These are phyloP conservation scores for Papilio demoleus DNA, from an alignment of 2,888 invertebrate species.

Conservation along the genomic window DNA sequence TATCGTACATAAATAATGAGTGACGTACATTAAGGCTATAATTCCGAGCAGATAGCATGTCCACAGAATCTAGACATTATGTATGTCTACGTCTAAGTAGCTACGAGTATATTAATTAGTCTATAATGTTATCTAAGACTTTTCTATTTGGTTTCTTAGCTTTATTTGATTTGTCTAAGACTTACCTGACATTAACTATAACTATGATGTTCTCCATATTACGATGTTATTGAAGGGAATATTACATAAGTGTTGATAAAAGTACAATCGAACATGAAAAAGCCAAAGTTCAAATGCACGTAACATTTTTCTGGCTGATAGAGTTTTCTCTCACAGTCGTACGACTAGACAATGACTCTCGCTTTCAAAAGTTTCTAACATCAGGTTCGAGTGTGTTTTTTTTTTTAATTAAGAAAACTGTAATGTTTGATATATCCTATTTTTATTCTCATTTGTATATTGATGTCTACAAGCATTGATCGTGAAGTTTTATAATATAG, in stretches of 20 bases:
- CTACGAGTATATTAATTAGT: too few species aligned
- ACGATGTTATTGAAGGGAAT: neutral
- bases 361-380: too few species aligned
- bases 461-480: constrained; percentile 27
- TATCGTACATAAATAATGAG: neutral
- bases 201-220: neutral
- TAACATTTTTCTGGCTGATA: too few species aligned
- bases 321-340: too few species aligned
- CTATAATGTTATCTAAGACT: too few species aligned
- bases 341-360: too few species aligned
- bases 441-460: constrained; percentile 26
- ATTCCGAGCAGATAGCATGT: neutral
- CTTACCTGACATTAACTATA: neutral
- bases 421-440: constrained; percentile 24
- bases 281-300: too few species aligned
- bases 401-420: constrained; percentile 31
- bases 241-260: neutral
- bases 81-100: too few species aligned
- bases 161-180: too few species aligned
- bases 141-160: too few species aligned
- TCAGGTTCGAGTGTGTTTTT: too few species aligned
- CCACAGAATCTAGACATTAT: neutral
- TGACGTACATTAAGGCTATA: neutral
- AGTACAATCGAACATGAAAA: too few species aligned
- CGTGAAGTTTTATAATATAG: constrained; percentile 22